phyloP scores from a whole-genome alignment of 2,888 invertebrate species.

The Ligdia adustata region DNA sequence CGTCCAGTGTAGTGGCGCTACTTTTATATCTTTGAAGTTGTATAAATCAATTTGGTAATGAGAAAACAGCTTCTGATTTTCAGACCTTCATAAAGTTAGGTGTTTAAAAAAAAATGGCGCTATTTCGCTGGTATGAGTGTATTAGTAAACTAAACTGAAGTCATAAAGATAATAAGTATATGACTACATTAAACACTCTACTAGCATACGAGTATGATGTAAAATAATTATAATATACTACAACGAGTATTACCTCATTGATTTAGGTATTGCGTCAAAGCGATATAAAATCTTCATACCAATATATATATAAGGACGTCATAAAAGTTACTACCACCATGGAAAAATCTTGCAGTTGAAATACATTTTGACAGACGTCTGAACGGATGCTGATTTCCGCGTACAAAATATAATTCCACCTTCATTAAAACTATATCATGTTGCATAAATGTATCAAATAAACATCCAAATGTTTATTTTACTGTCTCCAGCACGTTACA shows the following conservation, averaged over 20 bases:
- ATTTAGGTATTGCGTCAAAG: too few species aligned
- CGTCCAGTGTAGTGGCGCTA: slow-evolving; percentile 24
- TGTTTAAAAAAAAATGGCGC: background rate
- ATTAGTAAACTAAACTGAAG: too few species aligned
- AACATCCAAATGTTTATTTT: slow-evolving; percentile 36
- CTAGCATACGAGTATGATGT: too few species aligned
- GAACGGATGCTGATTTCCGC: slow-evolving; percentile 53
- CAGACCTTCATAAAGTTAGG: background rate
- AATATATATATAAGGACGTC: too few species aligned
- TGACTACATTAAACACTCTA: too few species aligned
- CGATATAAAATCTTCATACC: too few species aligned
- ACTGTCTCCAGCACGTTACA: slow-evolving; percentile 22
- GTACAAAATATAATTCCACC: slow-evolving; percentile 41
- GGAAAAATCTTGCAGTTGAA: too few species aligned
- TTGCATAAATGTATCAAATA: slow-evolving; percentile 39
- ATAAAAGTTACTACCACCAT: too few species aligned
- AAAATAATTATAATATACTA: too few species aligned
- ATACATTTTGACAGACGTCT: too few species aligned
- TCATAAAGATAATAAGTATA: too few species aligned
- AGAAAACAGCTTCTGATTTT: background rate
- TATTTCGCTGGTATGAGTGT: background rate
- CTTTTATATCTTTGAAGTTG: slow-evolving; percentile 36
- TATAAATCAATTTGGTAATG: slow-evolving; percentile 36
- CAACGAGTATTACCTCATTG: too few species aligned
- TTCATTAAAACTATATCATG: slow-evolving; percentile 41